Evolutionary conservation across 2,113 vertebrate genomes (phyloP).

Genomic region (Microtus oregoni): DNA sequence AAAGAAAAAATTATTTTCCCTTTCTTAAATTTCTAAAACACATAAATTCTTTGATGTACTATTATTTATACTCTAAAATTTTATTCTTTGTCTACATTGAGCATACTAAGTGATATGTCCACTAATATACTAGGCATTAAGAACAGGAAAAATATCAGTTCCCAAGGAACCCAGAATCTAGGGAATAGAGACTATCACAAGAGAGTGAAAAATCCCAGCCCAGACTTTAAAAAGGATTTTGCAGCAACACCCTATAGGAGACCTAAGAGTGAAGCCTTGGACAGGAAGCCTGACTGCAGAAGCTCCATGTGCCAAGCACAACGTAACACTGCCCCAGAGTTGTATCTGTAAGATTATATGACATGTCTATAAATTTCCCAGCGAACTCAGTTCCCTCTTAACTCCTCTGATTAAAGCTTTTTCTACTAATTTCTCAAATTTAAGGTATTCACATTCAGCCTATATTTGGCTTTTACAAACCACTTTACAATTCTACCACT

Average conservation of each 20-base stretch:
- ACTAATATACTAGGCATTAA: background rate
- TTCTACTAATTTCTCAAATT: conserved; percentile 47
- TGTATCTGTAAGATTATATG: background rate
- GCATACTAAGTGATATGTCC: background rate
- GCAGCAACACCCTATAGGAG: background rate
- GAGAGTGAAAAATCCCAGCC: background rate
- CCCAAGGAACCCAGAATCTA: background rate
- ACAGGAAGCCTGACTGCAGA: background rate
- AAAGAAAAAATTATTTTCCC: background rate
- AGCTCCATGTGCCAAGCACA: background rate
- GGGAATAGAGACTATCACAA: background rate
- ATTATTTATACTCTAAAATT: conserved; percentile 32
- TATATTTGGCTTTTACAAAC: conserved; percentile 23
- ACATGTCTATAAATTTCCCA: background rate
- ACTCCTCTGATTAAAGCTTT: conserved; percentile 28
- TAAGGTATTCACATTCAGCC: background rate
- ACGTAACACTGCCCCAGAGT: background rate
- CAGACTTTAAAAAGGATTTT: background rate
- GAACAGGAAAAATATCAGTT: conserved; percentile 34
- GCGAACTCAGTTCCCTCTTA: background rate
- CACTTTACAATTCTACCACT: background rate
- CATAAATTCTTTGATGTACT: background rate
- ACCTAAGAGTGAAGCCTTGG: background rate
- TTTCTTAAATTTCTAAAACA: background rate
- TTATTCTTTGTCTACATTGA: conserved; percentile 40